Base-by-base conservation (phyloP, 2,797 vertebrate genomes). In the Rallus crepitans region DNA sequence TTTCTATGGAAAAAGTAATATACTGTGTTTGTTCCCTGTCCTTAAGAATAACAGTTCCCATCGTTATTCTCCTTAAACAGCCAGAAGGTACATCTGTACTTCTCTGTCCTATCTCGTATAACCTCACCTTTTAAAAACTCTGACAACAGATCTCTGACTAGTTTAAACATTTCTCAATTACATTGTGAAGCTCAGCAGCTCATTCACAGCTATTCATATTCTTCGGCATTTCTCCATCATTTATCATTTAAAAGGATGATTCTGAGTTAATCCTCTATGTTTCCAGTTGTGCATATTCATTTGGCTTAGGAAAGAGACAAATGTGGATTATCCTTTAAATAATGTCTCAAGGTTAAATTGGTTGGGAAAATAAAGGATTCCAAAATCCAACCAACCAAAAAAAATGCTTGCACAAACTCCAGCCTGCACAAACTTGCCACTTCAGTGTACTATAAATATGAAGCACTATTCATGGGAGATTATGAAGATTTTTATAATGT, bases 221-320 rank as follows among this genome's bases (percentile, higher is more conserved):
- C 53, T 56, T 90, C 39, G 2, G 4, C 83, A 35, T 94, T 93
- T 95, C 59, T 95, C 76, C 61, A 81, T 93, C 88, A 84, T 93
- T 92, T 75, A 93, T 93, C 63, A 94, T 94, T 91, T 94, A 95
- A 95, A 95, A 85, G 77, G 61, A 47, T 81, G 69, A 56, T 96
- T 83, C 81, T 65, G 70, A 82, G 59, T 92, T 91, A 94, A 97
- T 94, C 78, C 73, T 89, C 66, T 57, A 28, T 90, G 52, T 90
- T 89, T 88, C 63, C 55, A 95, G 52, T 76, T 71, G 45, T 94
- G 87, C 92, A 93, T 94, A 93, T 88, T 95, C 89, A 92, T 94
- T 84, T 89, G 71, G 37, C 0, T 93, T 83, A 93, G 61, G 50
- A 70, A 85, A 80, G 12, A 92, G 53, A 91, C 78, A 89, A 89